Evolutionary conservation across 2,797 vertebrate genomes (phyloP).

Genomic region (Eutrigla gurnardus): DNA sequence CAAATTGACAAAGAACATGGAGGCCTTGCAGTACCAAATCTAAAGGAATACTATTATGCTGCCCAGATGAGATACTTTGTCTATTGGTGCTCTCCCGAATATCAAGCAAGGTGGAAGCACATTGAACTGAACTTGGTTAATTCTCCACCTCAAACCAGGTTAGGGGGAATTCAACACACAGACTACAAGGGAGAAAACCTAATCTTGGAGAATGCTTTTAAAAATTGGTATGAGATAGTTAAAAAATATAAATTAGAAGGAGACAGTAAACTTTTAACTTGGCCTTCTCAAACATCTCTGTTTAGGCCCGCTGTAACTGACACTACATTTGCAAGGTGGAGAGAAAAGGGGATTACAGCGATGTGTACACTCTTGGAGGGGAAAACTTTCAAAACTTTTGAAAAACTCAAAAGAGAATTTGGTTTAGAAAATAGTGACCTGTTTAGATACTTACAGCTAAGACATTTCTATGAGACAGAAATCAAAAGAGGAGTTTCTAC

Average conservation of each 20-base stretch:
- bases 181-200: background rate
- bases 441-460: background rate
- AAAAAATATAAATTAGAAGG: slow-evolving; percentile 2
- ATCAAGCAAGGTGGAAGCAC: background rate
- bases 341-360: background rate
- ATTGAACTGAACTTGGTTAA: background rate
- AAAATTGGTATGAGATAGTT: background rate
- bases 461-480: background rate
- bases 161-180: background rate
- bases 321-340: background rate
- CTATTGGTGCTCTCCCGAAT: slow-evolving; percentile 1
- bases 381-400: background rate
- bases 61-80: background rate
- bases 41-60: slow-evolving; percentile 11
- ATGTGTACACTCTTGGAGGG: background rate
- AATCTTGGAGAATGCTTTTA: background rate
- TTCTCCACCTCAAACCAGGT: no score
- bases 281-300: background rate
- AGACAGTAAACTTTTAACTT: background rate
- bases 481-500: background rate
- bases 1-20: background rate
- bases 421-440: background rate
- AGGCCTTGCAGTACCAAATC: background rate
- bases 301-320: background rate
- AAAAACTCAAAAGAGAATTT: background rate